Evolutionary conservation across 2,888 invertebrate genomes (phyloP), one percentile per base, ranked within the genome.

Genomic region (Drosophila limbata): DNA sequence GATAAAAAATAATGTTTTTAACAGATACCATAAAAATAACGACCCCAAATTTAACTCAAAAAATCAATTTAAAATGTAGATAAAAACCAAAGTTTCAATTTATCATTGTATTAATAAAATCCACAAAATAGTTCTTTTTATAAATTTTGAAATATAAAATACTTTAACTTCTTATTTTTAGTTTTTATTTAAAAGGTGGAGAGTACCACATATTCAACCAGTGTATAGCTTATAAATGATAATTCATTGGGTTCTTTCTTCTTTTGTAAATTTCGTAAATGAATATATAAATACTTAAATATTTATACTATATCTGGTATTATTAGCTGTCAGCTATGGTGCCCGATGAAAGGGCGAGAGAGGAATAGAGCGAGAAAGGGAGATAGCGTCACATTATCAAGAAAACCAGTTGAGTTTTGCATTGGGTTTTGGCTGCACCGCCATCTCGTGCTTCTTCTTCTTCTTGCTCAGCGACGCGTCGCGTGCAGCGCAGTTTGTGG

Each of bases 391-490:
- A 50, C 21, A 48, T 44, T 53, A 70, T 40, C 42, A 69, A 67
- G 52, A 72, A 88, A 84, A 87, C 88, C 85, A 87, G 89, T 89
- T 86, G 66, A 62, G 19, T 69, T 71, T 55, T 50, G 44, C 40
- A 57, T 55, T 67, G 52, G 53, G 45, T 45, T 48, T 61, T 40
- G 62, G 67, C 33, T 63, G 64, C 69, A 67, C 31, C 73, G 79
- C 76, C 70, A 81, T 79, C 60, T 61, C 76, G 51, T 15, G 73
- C 8, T 53, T 35, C 50, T 71, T 56, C 19, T n/a, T 63, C 13
- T 52, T 28, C 52, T 69, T 56, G 39, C 33, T 39, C 59, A 59
- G 52, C 53, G 44, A 57, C 28, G 48, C 66, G 62, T 64, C 75
- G 70, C 74, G 77, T 74, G 79, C 72, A 74, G 69, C 59, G 62